Evolutionary conservation across 2,888 invertebrate species (phyloP).

Genomic region (Koerneria pararmatus): DNA sequence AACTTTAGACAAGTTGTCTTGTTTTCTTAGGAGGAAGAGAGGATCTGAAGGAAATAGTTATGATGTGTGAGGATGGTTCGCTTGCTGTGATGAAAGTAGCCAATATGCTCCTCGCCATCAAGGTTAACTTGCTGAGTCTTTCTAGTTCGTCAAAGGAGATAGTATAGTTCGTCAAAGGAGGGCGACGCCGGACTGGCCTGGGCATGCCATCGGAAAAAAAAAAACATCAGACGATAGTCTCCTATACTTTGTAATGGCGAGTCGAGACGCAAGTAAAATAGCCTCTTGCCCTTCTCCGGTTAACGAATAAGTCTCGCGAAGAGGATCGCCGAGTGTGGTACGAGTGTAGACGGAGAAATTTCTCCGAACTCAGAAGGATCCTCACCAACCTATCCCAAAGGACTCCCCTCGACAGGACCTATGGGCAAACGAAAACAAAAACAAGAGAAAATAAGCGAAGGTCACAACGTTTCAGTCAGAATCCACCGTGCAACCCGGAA

Average conservation of each 20-base stretch:
- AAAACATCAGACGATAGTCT: too few relatives aligned
- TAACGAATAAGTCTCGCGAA: too few relatives aligned
- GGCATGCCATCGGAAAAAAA: neutral
- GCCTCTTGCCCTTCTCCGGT: too few relatives aligned
- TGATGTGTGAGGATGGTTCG: slow-evolving; percentile 36
- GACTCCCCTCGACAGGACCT: too few relatives aligned
- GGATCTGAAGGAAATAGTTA: slow-evolving; percentile 33
- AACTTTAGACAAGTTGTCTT: too few relatives aligned
- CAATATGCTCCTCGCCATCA: slow-evolving; percentile 31
- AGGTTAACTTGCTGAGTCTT: slow-evolving; percentile 12
- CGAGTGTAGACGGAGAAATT: too few relatives aligned
- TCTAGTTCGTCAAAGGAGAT: neutral
- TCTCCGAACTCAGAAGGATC: too few relatives aligned
- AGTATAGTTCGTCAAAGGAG: neutral
- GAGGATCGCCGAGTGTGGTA: too few relatives aligned
- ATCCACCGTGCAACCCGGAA: slow-evolving; percentile 31
- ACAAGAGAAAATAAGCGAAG: too few relatives aligned
- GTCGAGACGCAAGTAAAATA: too few relatives aligned
- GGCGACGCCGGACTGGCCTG: neutral
- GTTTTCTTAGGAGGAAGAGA: slow-evolving; percentile 28
- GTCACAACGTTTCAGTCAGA: slow-evolving; percentile 25
- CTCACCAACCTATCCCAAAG: too few relatives aligned
- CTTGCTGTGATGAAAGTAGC: slow-evolving; percentile 27
- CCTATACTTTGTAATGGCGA: neutral
- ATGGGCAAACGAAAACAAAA: too few relatives aligned